phyloP scores from a whole-genome alignment of 2,113 vertebrate species.

The Ondatra zibethicus region DNA sequence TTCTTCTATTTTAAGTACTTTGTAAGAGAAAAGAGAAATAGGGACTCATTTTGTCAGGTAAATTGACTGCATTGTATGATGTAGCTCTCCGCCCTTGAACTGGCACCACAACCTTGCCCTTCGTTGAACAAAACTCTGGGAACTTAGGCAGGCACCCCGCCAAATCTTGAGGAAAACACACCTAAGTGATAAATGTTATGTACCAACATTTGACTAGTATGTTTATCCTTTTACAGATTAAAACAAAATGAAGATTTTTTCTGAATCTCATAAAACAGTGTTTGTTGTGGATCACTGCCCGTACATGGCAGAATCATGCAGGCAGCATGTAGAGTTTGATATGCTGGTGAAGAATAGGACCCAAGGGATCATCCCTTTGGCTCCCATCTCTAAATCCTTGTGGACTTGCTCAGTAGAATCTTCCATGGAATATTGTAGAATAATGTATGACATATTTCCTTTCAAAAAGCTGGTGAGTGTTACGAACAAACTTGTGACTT shows the following conservation, averaged over 20 bases:
- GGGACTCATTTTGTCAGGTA: not conserved
- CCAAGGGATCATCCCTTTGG: slow-evolving; percentile 97
- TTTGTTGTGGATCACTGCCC: slow-evolving; percentile 99
- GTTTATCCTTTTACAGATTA: slow-evolving; percentile 54
- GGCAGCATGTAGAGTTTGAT: slow-evolving; percentile 98
- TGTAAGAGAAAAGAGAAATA: not conserved
- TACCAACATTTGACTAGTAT: slow-evolving; percentile 25
- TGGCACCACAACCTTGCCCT: not conserved
- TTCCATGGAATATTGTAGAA: slow-evolving; percentile 98
- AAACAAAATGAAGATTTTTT: slow-evolving; percentile 95
- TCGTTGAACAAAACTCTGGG: not conserved
- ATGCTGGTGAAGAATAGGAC: slow-evolving; percentile 97
- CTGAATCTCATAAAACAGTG: slow-evolving; percentile 97
- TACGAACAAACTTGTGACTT: slow-evolving; percentile 44
- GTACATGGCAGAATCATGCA: slow-evolving; percentile 98
- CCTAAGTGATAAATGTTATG: not conserved
- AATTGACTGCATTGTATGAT: not conserved
- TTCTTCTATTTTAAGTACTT: slow-evolving; percentile 17
- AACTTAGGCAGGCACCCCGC: not conserved
- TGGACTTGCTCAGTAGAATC: slow-evolving; percentile 99
- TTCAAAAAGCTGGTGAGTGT: slow-evolving; percentile 94
- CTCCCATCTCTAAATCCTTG: slow-evolving; percentile 97
- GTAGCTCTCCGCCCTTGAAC: not conserved
- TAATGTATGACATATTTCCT: slow-evolving; percentile 98
- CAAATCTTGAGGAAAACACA: slow-evolving; percentile 29